Percentiles rank a stretch among this genome's conserved stretches.
These are phyloP conservation scores for Blastobasis lacticolella DNA, from an alignment of 2,888 invertebrate species.

Conservation along the genomic window DNA sequence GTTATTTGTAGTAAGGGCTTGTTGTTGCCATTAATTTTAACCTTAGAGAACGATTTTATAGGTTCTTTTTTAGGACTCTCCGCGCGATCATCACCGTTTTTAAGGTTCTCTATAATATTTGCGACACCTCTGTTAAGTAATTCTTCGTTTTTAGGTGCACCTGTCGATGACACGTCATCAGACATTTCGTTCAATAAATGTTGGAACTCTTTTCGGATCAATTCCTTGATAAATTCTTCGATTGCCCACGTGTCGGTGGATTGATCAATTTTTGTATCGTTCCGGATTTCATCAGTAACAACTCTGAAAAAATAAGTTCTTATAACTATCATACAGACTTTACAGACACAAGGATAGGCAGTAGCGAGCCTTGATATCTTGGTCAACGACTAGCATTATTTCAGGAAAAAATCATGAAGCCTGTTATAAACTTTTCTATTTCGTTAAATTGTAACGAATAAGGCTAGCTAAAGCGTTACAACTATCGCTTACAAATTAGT, in stretches of 20 bases:
- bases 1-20: conserved; percentile 61
- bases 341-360: too few species aligned
- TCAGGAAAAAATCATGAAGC: too few species aligned
- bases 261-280: conserved; percentile 42
- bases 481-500: too few species aligned
- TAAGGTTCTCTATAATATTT: conserved; percentile 48
- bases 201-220: conserved; percentile 59
- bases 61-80: conserved; percentile 30
- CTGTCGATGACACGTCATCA: conserved; percentile 31
- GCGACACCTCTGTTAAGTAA: conserved; percentile 48
- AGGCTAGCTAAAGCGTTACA: too few species aligned
- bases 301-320: conserved; percentile 8
- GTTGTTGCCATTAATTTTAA: conserved; percentile 63
- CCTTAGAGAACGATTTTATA: conserved; percentile 47
- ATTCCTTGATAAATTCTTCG: conserved; percentile 56
- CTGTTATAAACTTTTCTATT: too few species aligned
- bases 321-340: too few species aligned
- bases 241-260: conserved; percentile 58
- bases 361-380: too few species aligned
- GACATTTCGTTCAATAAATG: conserved; percentile 44
- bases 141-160: conserved; percentile 34
- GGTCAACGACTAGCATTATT: too few species aligned
- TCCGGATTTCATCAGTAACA: conserved; percentile 15
- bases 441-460: too few species aligned
- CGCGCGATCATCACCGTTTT: conserved; percentile 24